Evolutionary conservation across 1,140 invertebrate genomes (phyloP), one percentile per base, ranked within the genome.

Genomic region (Leptonema lineaticorne): DNA sequence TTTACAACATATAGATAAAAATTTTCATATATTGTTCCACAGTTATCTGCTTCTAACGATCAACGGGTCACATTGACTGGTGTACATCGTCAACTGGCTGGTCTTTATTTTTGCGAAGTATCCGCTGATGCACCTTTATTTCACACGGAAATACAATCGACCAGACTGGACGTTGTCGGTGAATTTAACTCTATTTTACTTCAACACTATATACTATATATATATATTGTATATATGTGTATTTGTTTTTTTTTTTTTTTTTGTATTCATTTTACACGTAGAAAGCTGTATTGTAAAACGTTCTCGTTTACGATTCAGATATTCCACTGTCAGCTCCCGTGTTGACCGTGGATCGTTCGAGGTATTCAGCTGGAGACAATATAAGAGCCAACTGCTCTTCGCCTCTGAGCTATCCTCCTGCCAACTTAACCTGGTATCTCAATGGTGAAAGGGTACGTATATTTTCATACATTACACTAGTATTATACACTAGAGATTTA

Each of bases 31-130:
- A 48, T 65, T 68, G 41, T 65, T 20, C 60, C 33, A 53, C 78
- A 88, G 87, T 79, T 87, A 16, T 82, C 84, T 62, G 82, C 82
- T 63, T 88, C 87, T 37, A 86, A 88, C 74, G 82, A 86, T 37
- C 85, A 84, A 69, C 80, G 83, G 46, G 87, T 88, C 20, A 86
- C 86, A 0, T 75, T 89, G 18, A 84, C 82, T 11, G 83, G 86
- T 69, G 86, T 89, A 5, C 85, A 86, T 69, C 76, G 85, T 26
- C 85, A 87, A 16, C 76, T 88, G 50, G 86, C 86, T 1, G 89
- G 88, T 11, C 84, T 83, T 70, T 90, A 89, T 78, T 87, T 88
- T 75, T 90, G 89, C 69, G 88, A 90, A 77, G 87, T 90, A 7
- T 89, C 88, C 0, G 88, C 88, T 22, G 89, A 90, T 75, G 87